Evolutionary conservation across 2,113 vertebrate species (phyloP).

Genomic region (Solea senegalensis): DNA sequence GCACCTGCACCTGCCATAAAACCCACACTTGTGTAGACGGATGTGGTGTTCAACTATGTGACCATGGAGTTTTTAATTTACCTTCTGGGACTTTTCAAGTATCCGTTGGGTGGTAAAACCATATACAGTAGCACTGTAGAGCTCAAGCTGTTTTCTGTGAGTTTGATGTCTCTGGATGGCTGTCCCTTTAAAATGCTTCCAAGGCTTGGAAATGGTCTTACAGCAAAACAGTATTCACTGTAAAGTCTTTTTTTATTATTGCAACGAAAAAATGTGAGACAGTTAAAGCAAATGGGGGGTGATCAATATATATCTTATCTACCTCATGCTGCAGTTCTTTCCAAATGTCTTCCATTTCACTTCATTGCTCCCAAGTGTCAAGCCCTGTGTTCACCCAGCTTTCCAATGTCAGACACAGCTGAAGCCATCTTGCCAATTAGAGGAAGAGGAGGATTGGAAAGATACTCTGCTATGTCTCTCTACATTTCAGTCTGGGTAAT

Average conservation of each 20-base stretch:
- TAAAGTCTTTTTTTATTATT: slow-evolving; percentile 16
- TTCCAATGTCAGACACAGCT: slow-evolving; percentile 52
- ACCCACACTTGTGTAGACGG: slow-evolving; percentile 25
- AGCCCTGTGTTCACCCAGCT: slow-evolving; percentile 54
- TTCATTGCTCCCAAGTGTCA: slow-evolving; percentile 65
- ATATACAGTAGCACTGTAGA: background rate
- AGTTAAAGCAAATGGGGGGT: slow-evolving; percentile 53
- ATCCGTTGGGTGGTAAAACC: background rate
- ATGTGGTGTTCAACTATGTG: slow-evolving; percentile 16
- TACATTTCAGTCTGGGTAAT: slow-evolving; percentile 46
- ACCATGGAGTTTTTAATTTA: slow-evolving; percentile 20
- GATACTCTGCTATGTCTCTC: slow-evolving; percentile 30
- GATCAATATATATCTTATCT: slow-evolving; percentile 50
- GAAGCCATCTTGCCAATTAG: slow-evolving; percentile 64
- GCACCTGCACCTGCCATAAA: slow-evolving; percentile 11
- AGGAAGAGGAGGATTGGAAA: slow-evolving; percentile 47
- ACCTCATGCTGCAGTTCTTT: slow-evolving; percentile 46
- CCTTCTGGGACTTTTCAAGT: slow-evolving; percentile 3
- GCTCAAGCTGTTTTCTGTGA: slow-evolving; percentile 4
- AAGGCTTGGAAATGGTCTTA: slow-evolving; percentile 12
- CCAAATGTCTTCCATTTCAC: slow-evolving; percentile 64
- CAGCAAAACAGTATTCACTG: slow-evolving; percentile 25
- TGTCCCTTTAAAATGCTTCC: slow-evolving; percentile 5
- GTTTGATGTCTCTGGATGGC: slow-evolving; percentile 15
- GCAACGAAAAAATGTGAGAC: slow-evolving; percentile 3